Conservation (phyloP, 2,113 vertebrate species). For the Pontoporia blainvillei region DNA sequence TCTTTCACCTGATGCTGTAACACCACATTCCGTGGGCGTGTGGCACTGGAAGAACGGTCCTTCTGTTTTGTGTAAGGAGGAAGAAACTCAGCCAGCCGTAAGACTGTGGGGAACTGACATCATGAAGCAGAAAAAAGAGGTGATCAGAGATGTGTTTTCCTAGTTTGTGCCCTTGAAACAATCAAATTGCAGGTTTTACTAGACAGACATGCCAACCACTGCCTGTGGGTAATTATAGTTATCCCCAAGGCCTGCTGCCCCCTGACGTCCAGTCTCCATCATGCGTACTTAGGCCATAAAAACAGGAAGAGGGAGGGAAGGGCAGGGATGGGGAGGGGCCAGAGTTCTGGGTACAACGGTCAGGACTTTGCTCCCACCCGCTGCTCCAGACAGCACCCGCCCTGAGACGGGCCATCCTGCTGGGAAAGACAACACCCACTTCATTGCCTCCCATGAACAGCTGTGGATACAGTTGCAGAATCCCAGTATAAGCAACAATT, state of each 20-base stretch:
- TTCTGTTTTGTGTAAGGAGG: background rate
- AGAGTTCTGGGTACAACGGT: accelerated
- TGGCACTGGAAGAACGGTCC: too few species aligned
- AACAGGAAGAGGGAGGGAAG: background rate
- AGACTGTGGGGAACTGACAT: background rate
- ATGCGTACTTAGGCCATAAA: background rate
- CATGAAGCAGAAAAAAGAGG: background rate
- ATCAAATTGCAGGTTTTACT: slow-evolving; percentile 26
- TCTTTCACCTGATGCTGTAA: background rate
- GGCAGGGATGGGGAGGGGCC: accelerated
- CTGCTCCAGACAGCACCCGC: background rate
- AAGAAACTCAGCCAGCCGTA: background rate
- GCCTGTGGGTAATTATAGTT: background rate
- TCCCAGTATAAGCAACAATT: accelerated
- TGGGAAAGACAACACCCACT: accelerated
- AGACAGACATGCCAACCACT: background rate
- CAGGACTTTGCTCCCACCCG: background rate
- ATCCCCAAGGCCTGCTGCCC: background rate
- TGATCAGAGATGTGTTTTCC: background rate
- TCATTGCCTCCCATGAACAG: background rate
- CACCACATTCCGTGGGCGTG: accelerated
- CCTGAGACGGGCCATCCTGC: too few species aligned
- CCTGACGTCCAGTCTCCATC: background rate
- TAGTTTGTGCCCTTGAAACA: background rate
- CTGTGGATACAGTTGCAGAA: background rate